Evolutionary conservation across 1,140 invertebrate species (phyloP).

Genomic region (Zaprionus capensis): DNA sequence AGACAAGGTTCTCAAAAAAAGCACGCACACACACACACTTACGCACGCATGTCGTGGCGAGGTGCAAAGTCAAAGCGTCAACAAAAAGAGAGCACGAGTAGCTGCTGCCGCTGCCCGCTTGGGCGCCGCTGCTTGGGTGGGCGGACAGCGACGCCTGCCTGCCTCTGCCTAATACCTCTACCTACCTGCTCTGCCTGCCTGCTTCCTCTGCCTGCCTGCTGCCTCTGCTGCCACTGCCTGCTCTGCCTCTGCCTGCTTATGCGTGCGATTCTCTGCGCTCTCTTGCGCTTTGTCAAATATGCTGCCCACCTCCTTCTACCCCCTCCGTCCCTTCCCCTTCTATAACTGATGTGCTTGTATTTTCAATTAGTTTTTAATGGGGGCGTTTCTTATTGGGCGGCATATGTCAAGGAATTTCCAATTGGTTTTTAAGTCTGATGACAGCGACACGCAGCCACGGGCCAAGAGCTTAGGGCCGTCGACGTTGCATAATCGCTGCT

Average conservation of each 20-base stretch:
- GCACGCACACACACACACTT: slow-evolving; percentile 12
- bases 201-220: too few relatives aligned
- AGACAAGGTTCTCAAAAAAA: slow-evolving; percentile 63
- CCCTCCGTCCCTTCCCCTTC: neutral
- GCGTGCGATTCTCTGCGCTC: slow-evolving; percentile 15
- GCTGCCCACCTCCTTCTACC: too few relatives aligned
- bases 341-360: neutral
- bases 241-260: slow-evolving; percentile 15
- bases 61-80: slow-evolving; percentile 48
- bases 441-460: slow-evolving; percentile 23
- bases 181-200: too few relatives aligned
- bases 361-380: slow-evolving; percentile 75
- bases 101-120: slow-evolving; percentile 9
- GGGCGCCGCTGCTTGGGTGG: slow-evolving; percentile 29
- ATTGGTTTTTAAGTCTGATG: slow-evolving; percentile 77
- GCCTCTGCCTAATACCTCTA: too few relatives aligned
- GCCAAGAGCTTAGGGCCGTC: slow-evolving; percentile 13
- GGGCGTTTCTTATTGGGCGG: slow-evolving; percentile 32
- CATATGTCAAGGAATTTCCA: slow-evolving; percentile 60
- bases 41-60: slow-evolving; percentile 30
- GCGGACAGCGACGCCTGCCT: slow-evolving; percentile 9
- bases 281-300: too few relatives aligned
- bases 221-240: neutral
- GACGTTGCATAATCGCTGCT: slow-evolving; percentile 41
- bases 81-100: slow-evolving; percentile 34